phyloP scores from a whole-genome alignment of 92 coral and sea anemone genomes.

The Palythoa grandis region DNA sequence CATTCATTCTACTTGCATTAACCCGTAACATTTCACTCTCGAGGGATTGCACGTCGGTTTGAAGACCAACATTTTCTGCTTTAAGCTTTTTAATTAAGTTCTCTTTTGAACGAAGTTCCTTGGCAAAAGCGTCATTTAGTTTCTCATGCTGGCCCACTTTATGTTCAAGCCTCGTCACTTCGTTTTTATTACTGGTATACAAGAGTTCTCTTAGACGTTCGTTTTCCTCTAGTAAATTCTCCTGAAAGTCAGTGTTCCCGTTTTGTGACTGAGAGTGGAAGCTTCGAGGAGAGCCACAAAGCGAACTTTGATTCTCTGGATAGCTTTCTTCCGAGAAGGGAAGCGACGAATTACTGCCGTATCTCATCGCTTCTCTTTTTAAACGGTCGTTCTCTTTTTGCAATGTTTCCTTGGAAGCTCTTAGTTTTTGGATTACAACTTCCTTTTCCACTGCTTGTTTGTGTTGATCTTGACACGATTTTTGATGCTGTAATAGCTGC shows the following conservation, averaged over 20 bases:
- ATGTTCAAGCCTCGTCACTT: conserved; percentile 68
- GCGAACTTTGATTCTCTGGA: conserved; percentile 52
- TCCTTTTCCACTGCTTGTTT: conserved; percentile 72
- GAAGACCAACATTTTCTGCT: conserved; percentile 87
- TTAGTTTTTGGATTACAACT: conserved; percentile 55
- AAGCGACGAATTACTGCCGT: conserved; percentile 43
- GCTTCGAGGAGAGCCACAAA: conserved; percentile 52
- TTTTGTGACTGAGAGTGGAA: conserved; percentile 61
- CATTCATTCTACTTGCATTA: conserved; percentile 75
- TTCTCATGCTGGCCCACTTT: conserved; percentile 76
- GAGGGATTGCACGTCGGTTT: conserved; percentile 77
- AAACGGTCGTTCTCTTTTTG: conserved; percentile 71
- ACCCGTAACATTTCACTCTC: conserved; percentile 83
- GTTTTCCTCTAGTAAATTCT: conserved; percentile 73
- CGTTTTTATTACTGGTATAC: conserved; percentile 61
- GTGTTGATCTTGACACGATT: conserved; percentile 73
- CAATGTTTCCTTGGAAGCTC: conserved; percentile 63
- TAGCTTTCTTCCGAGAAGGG: conserved; percentile 50
- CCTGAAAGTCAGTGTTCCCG: conserved; percentile 62
- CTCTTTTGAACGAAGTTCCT: conserved; percentile 85
- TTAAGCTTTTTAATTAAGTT: conserved; percentile 75
- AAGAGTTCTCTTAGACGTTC: conserved; percentile 66
- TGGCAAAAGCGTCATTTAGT: conserved; percentile 82
- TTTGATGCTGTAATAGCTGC: conserved; percentile 74
- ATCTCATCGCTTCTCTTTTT: conserved; percentile 40